phyloP scores from a whole-genome alignment of 2,113 vertebrate species.

The Aix galericulata region DNA sequence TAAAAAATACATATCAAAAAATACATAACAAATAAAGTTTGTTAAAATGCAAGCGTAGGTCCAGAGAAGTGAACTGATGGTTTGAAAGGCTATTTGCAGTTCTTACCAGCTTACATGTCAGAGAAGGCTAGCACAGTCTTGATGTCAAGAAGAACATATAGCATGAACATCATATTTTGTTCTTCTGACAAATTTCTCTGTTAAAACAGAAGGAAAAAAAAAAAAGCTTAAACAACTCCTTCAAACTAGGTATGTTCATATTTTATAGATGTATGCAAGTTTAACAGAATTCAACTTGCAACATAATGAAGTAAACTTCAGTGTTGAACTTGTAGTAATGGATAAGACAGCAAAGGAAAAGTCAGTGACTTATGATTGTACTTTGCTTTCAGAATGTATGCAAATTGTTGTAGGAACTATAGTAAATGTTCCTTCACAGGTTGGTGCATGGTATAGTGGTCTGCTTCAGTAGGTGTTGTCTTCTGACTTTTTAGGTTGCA shows the following conservation, averaged over 20 bases:
- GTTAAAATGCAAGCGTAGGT: neutral
- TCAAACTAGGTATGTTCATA: neutral
- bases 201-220: neutral
- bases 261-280: neutral
- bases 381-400: neutral
- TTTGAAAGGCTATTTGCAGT: neutral
- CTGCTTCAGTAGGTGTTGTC: neutral
- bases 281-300: neutral
- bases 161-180: neutral
- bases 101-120: neutral
- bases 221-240: neutral
- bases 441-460: neutral
- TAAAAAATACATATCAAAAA: too few species aligned
- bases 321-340: neutral
- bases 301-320: neutral
- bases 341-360: neutral
- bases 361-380: neutral
- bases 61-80: neutral
- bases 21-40: too few species aligned
- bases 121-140: neutral
- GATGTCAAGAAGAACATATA: neutral
- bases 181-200: neutral
- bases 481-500: constrained; percentile 83
- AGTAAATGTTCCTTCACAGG: neutral
- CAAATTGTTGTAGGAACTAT: neutral